Conservation (phyloP, 2,888 invertebrate genomes). For the Pelosia muscerda region DNA sequence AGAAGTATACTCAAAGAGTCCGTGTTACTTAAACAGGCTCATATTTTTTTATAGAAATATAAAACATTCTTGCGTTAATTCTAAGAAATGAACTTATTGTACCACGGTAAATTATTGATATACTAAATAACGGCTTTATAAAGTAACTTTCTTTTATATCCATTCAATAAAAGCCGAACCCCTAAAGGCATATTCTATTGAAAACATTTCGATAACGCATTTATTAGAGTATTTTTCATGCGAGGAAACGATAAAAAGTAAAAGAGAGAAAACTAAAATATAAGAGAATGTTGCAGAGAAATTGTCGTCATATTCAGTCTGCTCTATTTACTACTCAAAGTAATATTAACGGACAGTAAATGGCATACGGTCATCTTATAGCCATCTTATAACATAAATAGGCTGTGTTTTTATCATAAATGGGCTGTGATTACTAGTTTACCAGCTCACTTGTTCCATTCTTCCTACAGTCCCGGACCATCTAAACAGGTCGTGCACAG, state of each 20-base stretch:
- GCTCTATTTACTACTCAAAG: no score
- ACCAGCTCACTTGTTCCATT: no score
- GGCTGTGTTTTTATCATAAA: no score
- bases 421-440: no score
- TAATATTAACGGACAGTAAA: no score
- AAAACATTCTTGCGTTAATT: not conserved
- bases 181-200: conserved; percentile 2
- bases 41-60: not conserved
- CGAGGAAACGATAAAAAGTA: not conserved
- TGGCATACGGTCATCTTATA: no score
- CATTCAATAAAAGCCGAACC: conserved; percentile 1
- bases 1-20: not conserved
- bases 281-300: no score
- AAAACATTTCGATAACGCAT: not conserved
- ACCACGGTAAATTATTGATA: not conserved
- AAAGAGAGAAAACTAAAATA: not conserved
- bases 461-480: no score
- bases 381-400: no score
- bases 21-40: not conserved
- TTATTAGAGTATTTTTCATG: conserved; percentile 4
- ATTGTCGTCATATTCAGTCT: no score
- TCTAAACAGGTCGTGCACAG: no score
- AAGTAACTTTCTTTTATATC: conserved; percentile 4
- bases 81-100: not conserved
- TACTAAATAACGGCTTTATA: conserved; percentile 4